phyloP scores from a whole-genome alignment of 2,797 vertebrate genomes.

The Pygocentrus nattereri region DNA sequence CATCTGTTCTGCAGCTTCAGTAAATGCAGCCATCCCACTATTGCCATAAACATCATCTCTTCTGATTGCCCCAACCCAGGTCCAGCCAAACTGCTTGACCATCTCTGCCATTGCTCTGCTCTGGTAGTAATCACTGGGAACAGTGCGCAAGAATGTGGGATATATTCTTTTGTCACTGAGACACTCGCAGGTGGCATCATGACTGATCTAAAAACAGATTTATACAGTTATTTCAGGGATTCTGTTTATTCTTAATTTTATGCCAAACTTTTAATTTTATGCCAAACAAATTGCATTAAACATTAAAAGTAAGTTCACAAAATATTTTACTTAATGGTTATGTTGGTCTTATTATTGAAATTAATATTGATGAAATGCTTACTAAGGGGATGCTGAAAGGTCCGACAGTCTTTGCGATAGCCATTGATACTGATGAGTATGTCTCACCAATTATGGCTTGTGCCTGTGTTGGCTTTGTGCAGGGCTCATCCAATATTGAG shows the following conservation, averaged over 20 bases:
- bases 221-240: neutral
- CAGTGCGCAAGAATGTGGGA: conserved; percentile 77
- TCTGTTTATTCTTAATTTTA: neutral
- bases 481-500: neutral
- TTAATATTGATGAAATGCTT: neutral
- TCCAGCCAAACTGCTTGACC: conserved; percentile 79
- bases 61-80: conserved; percentile 78
- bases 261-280: too few species aligned
- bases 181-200: conserved; percentile 78
- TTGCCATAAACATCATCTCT: conserved; percentile 80
- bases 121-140: conserved; percentile 79
- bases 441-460: conserved; percentile 15
- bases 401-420: conserved; percentile 33
- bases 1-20: conserved; percentile 68
- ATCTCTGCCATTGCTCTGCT: conserved; percentile 75
- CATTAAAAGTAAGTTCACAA: too few species aligned
- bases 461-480: neutral
- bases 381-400: conserved; percentile 73
- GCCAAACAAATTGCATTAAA: too few species aligned
- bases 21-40: conserved; percentile 78
- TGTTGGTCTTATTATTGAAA: too few species aligned
- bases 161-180: conserved; percentile 72
- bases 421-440: conserved; percentile 22
- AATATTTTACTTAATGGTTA: too few species aligned
- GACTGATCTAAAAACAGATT: conserved; percentile 70